A percentile compares a stretch with the other conserved stretches of the same genome.
These are phyloP conservation scores for Caenorhabditis macrosperma DNA, from an alignment of 2,888 invertebrate species.

Conservation along the genomic window DNA sequence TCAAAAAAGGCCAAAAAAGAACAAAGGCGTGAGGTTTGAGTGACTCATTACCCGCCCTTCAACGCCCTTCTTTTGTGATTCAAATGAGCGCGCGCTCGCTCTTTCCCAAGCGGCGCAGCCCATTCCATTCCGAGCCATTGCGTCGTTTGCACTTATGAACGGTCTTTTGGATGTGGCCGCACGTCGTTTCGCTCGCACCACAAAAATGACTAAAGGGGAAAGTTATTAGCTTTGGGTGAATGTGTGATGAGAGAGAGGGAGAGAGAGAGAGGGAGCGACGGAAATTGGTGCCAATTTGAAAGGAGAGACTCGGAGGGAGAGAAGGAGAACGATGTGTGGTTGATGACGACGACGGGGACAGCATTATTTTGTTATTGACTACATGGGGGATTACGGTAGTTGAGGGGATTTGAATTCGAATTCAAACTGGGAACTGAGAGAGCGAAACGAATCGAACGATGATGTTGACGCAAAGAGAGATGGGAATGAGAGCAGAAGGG, in stretches of 20 bases:
- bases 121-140: constrained; percentile 38
- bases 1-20: background rate
- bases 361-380: background rate
- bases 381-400: background rate
- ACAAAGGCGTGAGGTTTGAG: background rate
- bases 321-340: constrained; percentile 17
- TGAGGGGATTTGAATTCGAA: constrained; percentile 30
- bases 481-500: too few species aligned
- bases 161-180: background rate
- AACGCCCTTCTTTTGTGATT: constrained; percentile 28
- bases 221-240: constrained; percentile 19
- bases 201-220: background rate
- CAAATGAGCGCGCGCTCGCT: constrained; percentile 33
- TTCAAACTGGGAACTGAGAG: constrained; percentile 25
- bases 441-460: constrained; percentile 20
- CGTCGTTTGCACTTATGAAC: constrained; percentile 30
- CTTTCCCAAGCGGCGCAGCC: background rate
- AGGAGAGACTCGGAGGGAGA: constrained; percentile 14
- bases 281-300: constrained; percentile 28
- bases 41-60: background rate
- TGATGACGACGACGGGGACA: background rate
- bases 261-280: too few species aligned
- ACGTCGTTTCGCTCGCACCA: background rate
- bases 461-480: too few species aligned
- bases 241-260: too few species aligned